These are phyloP conservation scores for Xestia ashworthii DNA, from an alignment of 2,888 invertebrate species.

Conservation along the genomic window DNA sequence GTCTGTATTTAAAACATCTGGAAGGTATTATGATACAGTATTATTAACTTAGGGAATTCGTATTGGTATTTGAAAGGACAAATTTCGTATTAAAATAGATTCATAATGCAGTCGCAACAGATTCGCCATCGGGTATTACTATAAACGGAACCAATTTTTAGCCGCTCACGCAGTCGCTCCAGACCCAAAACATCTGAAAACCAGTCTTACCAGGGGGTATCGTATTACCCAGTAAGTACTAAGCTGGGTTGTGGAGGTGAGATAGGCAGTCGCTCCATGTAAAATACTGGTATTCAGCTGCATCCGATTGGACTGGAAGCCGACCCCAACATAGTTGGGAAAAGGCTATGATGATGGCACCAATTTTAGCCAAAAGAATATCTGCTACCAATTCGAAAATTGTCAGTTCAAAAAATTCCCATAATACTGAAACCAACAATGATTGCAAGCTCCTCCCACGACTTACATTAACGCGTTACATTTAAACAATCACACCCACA, in stretches of 20 bases:
- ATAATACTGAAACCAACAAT: background rate
- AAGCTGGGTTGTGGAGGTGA: too few species aligned
- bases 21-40: constrained; percentile 5
- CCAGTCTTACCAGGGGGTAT: too few species aligned
- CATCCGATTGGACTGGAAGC: too few species aligned
- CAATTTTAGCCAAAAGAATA: background rate
- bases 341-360: too few species aligned
- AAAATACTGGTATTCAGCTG: too few species aligned
- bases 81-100: constrained; percentile 17
- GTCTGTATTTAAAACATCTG: constrained; percentile 43
- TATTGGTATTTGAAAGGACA: background rate
- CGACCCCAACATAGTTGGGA: too few species aligned
- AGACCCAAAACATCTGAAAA: too few species aligned
- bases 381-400: background rate
- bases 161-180: too few species aligned
- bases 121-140: background rate
- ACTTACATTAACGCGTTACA: background rate
- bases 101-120: background rate
- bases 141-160: background rate
- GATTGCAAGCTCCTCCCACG: background rate
- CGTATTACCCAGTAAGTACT: too few species aligned
- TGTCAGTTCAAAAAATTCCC: background rate
- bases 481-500: constrained; percentile 17
- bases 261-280: too few species aligned
- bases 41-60: constrained; percentile 12